Evolutionary conservation across 2,888 invertebrate genomes (phyloP).

Genomic region (Volucella zonaria): DNA sequence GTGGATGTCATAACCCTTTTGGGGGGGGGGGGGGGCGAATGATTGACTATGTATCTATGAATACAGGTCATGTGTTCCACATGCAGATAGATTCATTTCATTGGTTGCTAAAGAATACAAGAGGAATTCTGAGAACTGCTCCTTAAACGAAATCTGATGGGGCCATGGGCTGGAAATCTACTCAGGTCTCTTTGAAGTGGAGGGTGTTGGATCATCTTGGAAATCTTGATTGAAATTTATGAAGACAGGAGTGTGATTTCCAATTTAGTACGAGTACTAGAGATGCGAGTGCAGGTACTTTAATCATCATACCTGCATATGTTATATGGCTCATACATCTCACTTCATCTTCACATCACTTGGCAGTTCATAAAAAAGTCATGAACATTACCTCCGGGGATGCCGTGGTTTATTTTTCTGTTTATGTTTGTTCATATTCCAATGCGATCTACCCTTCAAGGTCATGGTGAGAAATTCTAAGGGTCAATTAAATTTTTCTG

Average conservation of each 20-base stretch:
- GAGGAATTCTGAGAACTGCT: not conserved
- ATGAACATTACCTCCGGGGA: no score
- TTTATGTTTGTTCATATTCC: not conserved
- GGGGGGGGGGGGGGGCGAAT: not conserved
- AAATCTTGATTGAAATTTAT: conserved; percentile 24
- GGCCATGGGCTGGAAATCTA: not conserved
- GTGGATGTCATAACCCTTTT: conserved; percentile 1
- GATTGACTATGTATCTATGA: conserved; percentile 9
- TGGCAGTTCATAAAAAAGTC: no score
- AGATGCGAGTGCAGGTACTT: no score
- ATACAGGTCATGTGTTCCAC: conserved; percentile 18
- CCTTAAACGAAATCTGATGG: not conserved
- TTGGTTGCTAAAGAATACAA: not conserved
- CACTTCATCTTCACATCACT: no score
- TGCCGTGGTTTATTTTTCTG: no score
- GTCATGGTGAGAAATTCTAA: not conserved
- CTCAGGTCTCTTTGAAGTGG: not conserved
- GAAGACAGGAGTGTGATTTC: not conserved
- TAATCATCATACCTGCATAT: no score
- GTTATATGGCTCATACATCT: no score
- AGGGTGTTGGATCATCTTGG: not conserved
- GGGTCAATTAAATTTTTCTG: not conserved
- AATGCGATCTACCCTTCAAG: not conserved
- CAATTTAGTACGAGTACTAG: no score
- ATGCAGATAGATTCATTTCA: conserved; percentile 24